Percentiles rank a stretch among this genome's conserved stretches.
These are phyloP conservation scores for Arctia plantaginis DNA, from an alignment of 2,888 invertebrate species.

Conservation along the genomic window DNA sequence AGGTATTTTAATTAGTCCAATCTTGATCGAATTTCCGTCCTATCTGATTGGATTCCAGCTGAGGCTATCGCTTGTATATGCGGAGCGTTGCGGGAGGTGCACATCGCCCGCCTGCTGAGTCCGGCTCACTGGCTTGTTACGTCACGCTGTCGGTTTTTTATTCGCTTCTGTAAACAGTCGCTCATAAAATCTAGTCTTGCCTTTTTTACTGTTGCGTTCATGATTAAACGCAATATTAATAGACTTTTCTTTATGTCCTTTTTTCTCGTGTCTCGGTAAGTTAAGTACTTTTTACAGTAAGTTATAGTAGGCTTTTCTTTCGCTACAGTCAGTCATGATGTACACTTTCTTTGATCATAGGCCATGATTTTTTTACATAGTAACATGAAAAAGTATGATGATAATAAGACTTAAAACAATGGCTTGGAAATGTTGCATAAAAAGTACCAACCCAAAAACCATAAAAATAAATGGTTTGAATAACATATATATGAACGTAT, in stretches of 20 bases:
- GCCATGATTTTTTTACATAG: background rate
- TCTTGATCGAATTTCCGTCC: conserved; percentile 83
- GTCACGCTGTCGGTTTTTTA: conserved; percentile 77
- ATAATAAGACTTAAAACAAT: background rate
- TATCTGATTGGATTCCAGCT: conserved; percentile 84
- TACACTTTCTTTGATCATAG: background rate
- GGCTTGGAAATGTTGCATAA: background rate
- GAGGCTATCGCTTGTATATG: conserved; percentile 81
- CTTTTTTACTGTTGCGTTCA: conserved; percentile 62
- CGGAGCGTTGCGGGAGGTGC: conserved; percentile 72
- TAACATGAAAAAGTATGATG: background rate
- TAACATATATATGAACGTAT: background rate
- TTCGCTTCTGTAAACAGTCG: conserved; percentile 77
- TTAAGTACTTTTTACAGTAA: conserved; percentile 27
- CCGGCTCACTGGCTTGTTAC: conserved; percentile 82
- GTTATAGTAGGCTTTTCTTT: conserved; percentile 31
- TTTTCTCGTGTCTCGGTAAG: conserved; percentile 40
- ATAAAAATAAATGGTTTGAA: background rate
- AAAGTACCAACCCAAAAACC: background rate
- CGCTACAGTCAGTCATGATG: background rate
- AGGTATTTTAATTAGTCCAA: conserved; percentile 83
- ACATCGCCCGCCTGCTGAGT: conserved; percentile 60
- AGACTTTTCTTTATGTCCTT: conserved; percentile 46
- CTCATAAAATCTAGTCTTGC: conserved; percentile 76
- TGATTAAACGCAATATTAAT: conserved; percentile 57